Conservation (phyloP, 2,888 invertebrate species). For the Rhamphomyia laevipes region DNA sequence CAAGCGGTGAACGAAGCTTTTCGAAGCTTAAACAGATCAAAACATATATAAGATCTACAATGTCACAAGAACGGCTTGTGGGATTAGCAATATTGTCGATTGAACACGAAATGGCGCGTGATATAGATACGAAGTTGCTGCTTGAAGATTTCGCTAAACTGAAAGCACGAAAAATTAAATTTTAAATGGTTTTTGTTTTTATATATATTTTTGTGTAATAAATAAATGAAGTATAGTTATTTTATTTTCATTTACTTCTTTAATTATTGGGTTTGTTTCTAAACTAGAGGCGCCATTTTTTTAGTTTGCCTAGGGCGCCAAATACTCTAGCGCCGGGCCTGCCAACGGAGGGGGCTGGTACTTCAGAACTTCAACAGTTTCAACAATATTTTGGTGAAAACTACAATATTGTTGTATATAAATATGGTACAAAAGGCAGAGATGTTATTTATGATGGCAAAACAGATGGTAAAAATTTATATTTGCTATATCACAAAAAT, state of each 20-base stretch:
- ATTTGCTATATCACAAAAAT: too few species aligned
- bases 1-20: conserved; percentile 3
- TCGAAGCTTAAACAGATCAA: conserved; percentile 14
- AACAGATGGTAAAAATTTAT: too few species aligned
- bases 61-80: conserved; percentile 17
- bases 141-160: not conserved
- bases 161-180: not conserved
- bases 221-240: too few species aligned
- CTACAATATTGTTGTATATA: too few species aligned
- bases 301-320: not conserved
- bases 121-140: not conserved
- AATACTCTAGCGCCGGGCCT: not conserved
- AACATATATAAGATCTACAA: conserved; percentile 19
- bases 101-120: conserved; percentile 15
- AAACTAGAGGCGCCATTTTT: not conserved
- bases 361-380: too few species aligned
- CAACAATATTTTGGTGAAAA: too few species aligned
- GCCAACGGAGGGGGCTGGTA: too few species aligned
- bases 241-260: not conserved
- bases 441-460: too few species aligned
- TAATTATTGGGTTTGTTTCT: not conserved
- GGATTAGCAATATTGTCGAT: conserved; percentile 21
- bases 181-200: not conserved
- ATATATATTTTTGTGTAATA: not conserved
- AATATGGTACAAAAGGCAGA: too few species aligned